Conservation (phyloP, 2,113 vertebrate genomes). For the Alosa alosa region DNA sequence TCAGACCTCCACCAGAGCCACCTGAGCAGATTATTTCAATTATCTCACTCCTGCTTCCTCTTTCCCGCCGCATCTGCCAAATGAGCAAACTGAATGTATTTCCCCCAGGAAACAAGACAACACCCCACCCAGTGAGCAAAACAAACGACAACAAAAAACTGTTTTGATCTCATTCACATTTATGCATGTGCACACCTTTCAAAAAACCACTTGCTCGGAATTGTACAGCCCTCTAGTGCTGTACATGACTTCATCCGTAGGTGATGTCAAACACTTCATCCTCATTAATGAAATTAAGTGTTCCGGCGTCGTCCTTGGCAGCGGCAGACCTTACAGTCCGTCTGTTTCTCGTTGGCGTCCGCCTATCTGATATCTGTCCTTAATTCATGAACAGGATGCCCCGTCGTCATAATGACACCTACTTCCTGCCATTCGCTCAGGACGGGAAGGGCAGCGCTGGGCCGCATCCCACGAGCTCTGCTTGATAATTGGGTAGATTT, state of each 20-base stretch:
- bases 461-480: conserved; percentile 52
- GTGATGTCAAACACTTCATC: neutral
- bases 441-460: conserved; percentile 50
- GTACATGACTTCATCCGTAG: neutral
- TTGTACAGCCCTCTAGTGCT: no score
- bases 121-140: no score
- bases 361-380: conserved; percentile 8
- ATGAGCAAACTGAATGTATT: no score
- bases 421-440: conserved; percentile 59
- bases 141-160: no score
- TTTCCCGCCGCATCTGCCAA: neutral
- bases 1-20: neutral
- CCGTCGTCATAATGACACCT: conserved; percentile 63
- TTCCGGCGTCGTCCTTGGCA: neutral
- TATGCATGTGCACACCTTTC: no score
- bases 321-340: neutral
- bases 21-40: neutral
- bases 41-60: no score
- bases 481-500: conserved; percentile 70
- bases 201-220: no score
- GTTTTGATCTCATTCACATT: no score
- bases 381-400: neutral
- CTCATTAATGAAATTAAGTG: neutral
- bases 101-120: no score
- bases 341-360: neutral